Evolutionary conservation across 1,140 invertebrate genomes (phyloP).

Genomic region (Neodiprion fabricii): DNA sequence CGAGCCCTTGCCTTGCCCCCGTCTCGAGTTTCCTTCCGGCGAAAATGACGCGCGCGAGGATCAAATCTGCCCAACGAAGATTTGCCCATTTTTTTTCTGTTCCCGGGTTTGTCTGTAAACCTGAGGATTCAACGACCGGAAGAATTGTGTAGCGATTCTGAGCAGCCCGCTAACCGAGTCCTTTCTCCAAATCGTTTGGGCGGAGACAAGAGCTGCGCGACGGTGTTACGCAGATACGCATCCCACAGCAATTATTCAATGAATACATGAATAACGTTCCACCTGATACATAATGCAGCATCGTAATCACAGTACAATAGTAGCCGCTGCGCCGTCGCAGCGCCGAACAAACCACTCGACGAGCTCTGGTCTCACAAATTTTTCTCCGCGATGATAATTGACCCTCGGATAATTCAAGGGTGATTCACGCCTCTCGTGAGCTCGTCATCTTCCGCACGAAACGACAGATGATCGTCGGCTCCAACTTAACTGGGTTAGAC

Average conservation of each 20-base stretch:
- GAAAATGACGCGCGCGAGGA: no score
- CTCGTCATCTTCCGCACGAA: not conserved
- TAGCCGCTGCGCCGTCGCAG: not conserved
- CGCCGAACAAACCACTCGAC: not conserved
- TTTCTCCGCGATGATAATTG: not conserved
- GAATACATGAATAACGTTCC: slow-evolving; percentile 1
- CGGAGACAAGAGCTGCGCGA: not conserved
- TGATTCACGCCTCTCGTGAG: not conserved
- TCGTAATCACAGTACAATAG: not conserved
- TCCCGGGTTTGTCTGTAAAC: no score
- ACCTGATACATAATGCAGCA: not conserved
- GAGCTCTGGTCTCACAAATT: not conserved
- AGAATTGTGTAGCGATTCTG: no score
- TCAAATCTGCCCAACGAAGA: no score
- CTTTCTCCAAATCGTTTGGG: not conserved
- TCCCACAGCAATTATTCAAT: slow-evolving; percentile 7
- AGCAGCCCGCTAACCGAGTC: not conserved
- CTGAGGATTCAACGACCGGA: no score
- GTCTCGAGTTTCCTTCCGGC: no score
- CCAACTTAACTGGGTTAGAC: slow-evolving; percentile 4
- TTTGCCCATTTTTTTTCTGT: no score
- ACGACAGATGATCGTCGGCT: slow-evolving; percentile 2
- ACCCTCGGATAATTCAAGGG: not conserved
- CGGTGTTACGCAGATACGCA: not conserved
- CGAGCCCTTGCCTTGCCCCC: no score